A percentile compares a stretch with the other conserved stretches of the same genome.
phyloP scores from a whole-genome alignment of 2,113 vertebrate genomes.

The Hypanus sabinus region DNA sequence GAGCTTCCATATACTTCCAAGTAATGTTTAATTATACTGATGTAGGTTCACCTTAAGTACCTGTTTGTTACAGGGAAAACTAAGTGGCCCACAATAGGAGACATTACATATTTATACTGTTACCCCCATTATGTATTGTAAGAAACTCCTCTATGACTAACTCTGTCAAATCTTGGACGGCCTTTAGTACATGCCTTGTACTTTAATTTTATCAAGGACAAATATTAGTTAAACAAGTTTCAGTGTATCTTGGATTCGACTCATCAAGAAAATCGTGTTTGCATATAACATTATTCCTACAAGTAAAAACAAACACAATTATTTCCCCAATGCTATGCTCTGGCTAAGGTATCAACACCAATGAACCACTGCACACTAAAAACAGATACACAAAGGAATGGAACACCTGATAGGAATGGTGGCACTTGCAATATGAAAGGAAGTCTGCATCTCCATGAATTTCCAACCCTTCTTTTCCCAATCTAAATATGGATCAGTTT shows the following conservation, averaged over 20 bases:
- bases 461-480: too few relatives aligned
- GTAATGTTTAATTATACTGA: background rate
- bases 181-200: too few relatives aligned
- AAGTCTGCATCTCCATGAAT: background rate
- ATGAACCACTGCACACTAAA: background rate
- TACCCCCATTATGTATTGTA: background rate
- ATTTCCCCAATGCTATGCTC: background rate
- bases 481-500: background rate
- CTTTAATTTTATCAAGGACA: background rate
- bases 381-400: background rate
- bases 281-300: background rate
- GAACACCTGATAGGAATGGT: background rate
- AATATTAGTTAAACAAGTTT: background rate
- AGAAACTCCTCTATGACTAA: background rate
- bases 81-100: background rate
- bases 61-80: background rate
- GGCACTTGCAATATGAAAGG: background rate
- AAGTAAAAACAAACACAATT: background rate
- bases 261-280: background rate
- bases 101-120: background rate
- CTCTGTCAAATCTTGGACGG: background rate
- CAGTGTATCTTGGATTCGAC: background rate
- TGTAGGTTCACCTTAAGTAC: background rate
- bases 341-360: background rate
- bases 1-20: background rate